Percentiles rank a stretch among this genome's conserved stretches.
Evolutionary conservation across 1,140 invertebrate species (phyloP).

Genomic region (Maconellicoccus hirsutus): DNA sequence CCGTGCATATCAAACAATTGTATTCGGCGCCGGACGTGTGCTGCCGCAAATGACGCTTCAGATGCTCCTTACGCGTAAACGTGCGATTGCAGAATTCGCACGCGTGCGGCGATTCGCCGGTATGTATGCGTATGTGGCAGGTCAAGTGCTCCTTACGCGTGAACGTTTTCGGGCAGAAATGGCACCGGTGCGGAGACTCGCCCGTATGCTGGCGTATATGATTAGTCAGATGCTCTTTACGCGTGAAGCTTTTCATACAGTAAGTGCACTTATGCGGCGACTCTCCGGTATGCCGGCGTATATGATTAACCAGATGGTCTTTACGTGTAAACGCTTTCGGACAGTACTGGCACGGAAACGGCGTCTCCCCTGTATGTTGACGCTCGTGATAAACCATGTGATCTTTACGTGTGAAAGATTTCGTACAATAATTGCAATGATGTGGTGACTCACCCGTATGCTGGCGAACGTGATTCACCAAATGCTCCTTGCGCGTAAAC

Average conservation of each 20-base stretch:
- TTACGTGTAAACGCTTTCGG: constrained; percentile 70
- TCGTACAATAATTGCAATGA: constrained; percentile 69
- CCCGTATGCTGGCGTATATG: constrained; percentile 59
- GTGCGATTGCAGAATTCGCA: constrained; percentile 70
- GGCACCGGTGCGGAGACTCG: constrained; percentile 51
- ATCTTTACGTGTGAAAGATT: constrained; percentile 71
- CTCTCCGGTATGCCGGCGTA: constrained; percentile 60
- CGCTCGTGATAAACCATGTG: constrained; percentile 70
- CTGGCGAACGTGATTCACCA: constrained; percentile 59
- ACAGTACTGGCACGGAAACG: constrained; percentile 67
- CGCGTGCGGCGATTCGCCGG: constrained; percentile 66
- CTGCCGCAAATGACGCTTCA: constrained; percentile 65
- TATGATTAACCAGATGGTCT: constrained; percentile 68
- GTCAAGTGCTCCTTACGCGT: constrained; percentile 82
- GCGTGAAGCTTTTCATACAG: constrained; percentile 52
- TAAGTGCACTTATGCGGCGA: constrained; percentile 38
- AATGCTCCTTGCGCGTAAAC: constrained; percentile 68
- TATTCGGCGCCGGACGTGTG: constrained; percentile 84
- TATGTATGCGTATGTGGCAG: constrained; percentile 68
- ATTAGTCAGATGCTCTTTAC: constrained; percentile 51
- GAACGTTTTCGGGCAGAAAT: constrained; percentile 60
- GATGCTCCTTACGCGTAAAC: constrained; percentile 69
- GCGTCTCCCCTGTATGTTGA: constrained; percentile 70
- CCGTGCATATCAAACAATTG: constrained; percentile 73
- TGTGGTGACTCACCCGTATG: constrained; percentile 78